Conservation (phyloP, 2,113 vertebrate species). For the Hydropotes inermis region DNA sequence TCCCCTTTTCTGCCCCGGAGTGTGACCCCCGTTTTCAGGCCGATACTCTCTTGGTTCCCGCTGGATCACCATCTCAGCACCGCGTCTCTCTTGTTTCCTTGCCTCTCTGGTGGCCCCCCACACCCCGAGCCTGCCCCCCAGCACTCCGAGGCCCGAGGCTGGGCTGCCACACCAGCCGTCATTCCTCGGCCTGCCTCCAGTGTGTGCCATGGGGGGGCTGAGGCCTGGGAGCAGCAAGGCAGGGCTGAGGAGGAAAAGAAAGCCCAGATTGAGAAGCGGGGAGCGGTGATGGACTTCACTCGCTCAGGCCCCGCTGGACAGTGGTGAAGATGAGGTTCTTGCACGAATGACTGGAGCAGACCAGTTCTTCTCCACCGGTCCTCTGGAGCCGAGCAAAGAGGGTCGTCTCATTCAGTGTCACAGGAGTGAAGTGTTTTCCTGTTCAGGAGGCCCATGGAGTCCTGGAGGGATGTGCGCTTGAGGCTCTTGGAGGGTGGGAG, state of each 20-base stretch:
- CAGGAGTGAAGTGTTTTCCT: not conserved
- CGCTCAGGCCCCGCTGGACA: not conserved
- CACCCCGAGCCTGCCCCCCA: too few relatives aligned
- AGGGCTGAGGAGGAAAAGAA: not conserved
- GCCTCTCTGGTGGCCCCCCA: not conserved
- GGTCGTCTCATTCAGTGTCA: rapidly evolving
- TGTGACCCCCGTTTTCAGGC: not conserved
- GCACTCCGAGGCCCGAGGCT: not conserved
- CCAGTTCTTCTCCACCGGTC: not conserved
- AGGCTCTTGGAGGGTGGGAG: not conserved
- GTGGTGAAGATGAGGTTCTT: not conserved
- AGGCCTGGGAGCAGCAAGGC: not conserved
- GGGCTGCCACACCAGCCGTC: not conserved
- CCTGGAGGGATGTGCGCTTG: not conserved
- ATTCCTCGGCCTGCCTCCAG: not conserved
- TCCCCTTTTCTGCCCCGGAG: not conserved
- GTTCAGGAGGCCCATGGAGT: not conserved
- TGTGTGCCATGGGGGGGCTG: not conserved
- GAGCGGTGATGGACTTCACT: not conserved
- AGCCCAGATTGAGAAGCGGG: not conserved
- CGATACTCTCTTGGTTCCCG: not conserved
- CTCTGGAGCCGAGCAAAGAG: not conserved
- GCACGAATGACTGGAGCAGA: not conserved
- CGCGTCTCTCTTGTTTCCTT: not conserved
- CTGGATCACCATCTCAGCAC: not conserved